A percentile compares a stretch with the other conserved stretches of the same genome.
Conservation (phyloP, 2,888 invertebrate genomes). For the Diplolepis rosae region DNA sequence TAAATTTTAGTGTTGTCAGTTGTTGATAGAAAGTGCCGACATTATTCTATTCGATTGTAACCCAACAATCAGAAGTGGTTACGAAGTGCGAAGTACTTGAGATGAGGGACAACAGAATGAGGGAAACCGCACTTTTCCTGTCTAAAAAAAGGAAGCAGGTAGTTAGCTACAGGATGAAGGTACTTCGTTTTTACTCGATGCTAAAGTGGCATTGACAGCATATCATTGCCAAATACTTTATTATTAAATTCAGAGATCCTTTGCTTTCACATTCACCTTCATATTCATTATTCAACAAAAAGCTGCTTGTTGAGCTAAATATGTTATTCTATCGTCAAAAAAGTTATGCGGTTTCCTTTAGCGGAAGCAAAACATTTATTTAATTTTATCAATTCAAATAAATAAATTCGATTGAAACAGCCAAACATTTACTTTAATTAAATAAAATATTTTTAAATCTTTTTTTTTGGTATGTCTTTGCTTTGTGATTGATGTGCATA, state of each 20-base stretch:
- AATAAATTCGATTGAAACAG: too few relatives aligned
- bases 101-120: slow-evolving; percentile 12
- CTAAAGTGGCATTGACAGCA: slow-evolving; percentile 11
- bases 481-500: too few relatives aligned
- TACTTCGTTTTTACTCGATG: slow-evolving; percentile 27
- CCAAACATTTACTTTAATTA: too few relatives aligned
- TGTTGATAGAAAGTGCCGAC: slow-evolving; percentile 15
- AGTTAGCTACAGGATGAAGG: slow-evolving; percentile 23
- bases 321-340: neutral
- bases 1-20: slow-evolving; percentile 9
- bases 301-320: neutral
- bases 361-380: too few relatives aligned
- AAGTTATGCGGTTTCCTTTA: neutral
- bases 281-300: neutral
- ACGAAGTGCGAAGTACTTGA: slow-evolving; percentile 23
- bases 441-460: too few relatives aligned
- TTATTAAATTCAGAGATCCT: slow-evolving; percentile 3
- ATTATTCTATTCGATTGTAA: slow-evolving; percentile 12
- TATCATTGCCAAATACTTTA: slow-evolving; percentile 20
- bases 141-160: slow-evolving; percentile 9
- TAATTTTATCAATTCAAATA: too few relatives aligned
- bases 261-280: neutral
- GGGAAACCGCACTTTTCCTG: slow-evolving; percentile 18
- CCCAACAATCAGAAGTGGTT: slow-evolving; percentile 12
- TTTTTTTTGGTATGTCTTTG: too few relatives aligned